Evolutionary conservation across 2,888 invertebrate genomes (phyloP).

Genomic region (Colletes collaris): DNA sequence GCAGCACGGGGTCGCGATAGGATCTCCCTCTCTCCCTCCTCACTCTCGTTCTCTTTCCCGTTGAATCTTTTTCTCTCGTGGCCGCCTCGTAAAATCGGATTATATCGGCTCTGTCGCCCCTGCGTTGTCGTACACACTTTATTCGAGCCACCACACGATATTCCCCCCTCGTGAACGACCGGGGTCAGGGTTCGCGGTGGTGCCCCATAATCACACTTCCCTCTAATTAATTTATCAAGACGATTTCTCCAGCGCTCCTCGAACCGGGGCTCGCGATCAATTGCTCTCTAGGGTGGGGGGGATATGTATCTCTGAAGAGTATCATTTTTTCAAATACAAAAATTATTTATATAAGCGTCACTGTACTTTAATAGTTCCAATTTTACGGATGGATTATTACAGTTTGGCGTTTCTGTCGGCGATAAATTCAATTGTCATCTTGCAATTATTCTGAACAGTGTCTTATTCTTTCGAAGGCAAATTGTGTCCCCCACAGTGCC

Average conservation of each 20-base stretch:
- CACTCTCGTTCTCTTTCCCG: slow-evolving; percentile 11
- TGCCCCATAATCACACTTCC: slow-evolving; percentile 33
- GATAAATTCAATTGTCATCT: too few relatives aligned
- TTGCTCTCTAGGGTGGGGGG: too few relatives aligned
- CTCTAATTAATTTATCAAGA: slow-evolving; percentile 26
- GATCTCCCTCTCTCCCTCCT: slow-evolving; percentile 46
- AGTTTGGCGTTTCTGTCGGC: too few relatives aligned
- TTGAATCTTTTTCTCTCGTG: slow-evolving; percentile 36
- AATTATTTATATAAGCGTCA: too few relatives aligned
- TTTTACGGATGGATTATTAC: too few relatives aligned
- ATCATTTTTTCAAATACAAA: too few relatives aligned
- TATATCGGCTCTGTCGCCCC: slow-evolving; percentile 70
- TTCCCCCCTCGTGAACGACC: slow-evolving; percentile 37
- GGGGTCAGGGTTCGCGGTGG: slow-evolving; percentile 60
- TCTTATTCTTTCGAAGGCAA: too few relatives aligned
- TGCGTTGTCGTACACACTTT: slow-evolving; percentile 69
- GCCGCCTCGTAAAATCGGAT: slow-evolving; percentile 76
- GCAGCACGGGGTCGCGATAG: slow-evolving; percentile 68
- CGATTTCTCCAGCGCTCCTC: background rate
- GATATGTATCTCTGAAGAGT: too few relatives aligned
- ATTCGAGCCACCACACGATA: slow-evolving; percentile 63
- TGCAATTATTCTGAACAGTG: too few relatives aligned
- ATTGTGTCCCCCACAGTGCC: too few relatives aligned
- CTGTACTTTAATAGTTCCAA: too few relatives aligned
- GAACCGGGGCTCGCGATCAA: too few relatives aligned